phyloP scores from a whole-genome alignment of 2,888 invertebrate species.

The Cylindroiulus punctatus region DNA sequence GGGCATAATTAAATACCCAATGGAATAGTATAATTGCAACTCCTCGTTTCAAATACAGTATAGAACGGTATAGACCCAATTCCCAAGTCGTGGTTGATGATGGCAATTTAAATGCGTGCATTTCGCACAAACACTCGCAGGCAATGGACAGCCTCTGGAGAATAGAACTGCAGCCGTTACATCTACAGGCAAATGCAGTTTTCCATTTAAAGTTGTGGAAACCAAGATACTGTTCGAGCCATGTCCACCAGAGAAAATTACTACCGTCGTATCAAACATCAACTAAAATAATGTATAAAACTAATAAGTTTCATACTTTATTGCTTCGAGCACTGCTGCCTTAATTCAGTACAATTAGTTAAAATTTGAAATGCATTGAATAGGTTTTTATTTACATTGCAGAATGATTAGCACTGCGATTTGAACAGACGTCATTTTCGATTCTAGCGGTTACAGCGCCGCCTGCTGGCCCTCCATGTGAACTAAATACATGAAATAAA shows the following conservation, averaged over 20 bases:
- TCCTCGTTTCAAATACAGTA: neutral
- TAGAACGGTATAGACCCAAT: neutral
- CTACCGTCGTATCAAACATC: too few relatives aligned
- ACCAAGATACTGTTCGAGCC: neutral
- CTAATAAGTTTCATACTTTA: too few relatives aligned
- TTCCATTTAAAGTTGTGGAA: neutral
- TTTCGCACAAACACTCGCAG: slow-evolving; percentile 15
- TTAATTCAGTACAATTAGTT: too few relatives aligned
- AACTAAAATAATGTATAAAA: too few relatives aligned
- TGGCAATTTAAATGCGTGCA: slow-evolving; percentile 16
- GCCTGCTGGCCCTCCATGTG: too few relatives aligned
- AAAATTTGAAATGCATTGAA: neutral
- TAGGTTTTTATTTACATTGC: neutral
- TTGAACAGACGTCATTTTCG: too few relatives aligned
- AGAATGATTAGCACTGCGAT: too few relatives aligned
- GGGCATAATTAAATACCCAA: slow-evolving; percentile 18
- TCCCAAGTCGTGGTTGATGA: neutral
- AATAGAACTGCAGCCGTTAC: neutral
- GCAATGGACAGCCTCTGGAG: neutral
- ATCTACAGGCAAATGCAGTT: neutral
- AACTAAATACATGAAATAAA: too few relatives aligned
- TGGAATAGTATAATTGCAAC: slow-evolving; percentile 27
- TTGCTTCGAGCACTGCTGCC: too few relatives aligned
- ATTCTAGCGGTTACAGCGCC: too few relatives aligned
- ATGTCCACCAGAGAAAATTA: neutral